Percentiles rank a stretch among this genome's conserved stretches.
Evolutionary conservation across 2,113 vertebrate species (phyloP).

Genomic region (Salvelinus namaycush): DNA sequence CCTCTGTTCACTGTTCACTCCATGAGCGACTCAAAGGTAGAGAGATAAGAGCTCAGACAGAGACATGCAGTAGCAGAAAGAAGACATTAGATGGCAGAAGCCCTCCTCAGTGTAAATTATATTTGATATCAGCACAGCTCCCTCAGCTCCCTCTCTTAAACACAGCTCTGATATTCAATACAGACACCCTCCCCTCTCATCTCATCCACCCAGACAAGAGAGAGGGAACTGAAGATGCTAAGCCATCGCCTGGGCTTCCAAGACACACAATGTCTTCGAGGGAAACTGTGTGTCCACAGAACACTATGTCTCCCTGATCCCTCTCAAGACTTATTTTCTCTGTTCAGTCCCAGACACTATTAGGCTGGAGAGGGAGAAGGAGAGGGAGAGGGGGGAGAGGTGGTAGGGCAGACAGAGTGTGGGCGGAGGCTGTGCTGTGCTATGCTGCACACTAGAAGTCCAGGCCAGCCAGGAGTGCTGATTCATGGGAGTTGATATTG

Average conservation of each 20-base stretch:
- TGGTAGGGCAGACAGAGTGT: neutral
- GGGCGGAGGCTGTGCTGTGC: neutral
- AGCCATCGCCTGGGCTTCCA: conserved; percentile 33
- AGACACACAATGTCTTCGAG: neutral
- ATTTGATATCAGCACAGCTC: conserved; percentile 20
- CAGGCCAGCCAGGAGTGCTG: conserved; percentile 51
- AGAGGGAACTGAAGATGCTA: conserved; percentile 33
- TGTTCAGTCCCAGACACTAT: conserved; percentile 36
- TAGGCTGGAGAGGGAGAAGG: conserved; percentile 41
- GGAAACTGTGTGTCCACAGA: conserved; percentile 22
- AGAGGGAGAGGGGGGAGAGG: neutral
- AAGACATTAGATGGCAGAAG: conserved; percentile 70
- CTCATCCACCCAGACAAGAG: conserved; percentile 15
- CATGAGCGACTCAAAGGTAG: too few species aligned
- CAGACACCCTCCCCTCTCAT: conserved; percentile 30
- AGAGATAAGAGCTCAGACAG: too few species aligned
- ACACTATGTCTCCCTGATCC: neutral
- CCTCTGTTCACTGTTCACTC: too few species aligned
- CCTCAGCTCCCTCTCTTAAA: conserved; percentile 7
- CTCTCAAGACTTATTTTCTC: conserved; percentile 9
- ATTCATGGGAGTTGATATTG: conserved; percentile 68
- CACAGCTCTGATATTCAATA: conserved; percentile 9
- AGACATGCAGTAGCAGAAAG: neutral
- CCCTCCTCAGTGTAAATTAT: conserved; percentile 39
- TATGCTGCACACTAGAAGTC: neutral